Conservation (phyloP, 2,888 invertebrate genomes). For the Zaprionus obscuricornis region DNA sequence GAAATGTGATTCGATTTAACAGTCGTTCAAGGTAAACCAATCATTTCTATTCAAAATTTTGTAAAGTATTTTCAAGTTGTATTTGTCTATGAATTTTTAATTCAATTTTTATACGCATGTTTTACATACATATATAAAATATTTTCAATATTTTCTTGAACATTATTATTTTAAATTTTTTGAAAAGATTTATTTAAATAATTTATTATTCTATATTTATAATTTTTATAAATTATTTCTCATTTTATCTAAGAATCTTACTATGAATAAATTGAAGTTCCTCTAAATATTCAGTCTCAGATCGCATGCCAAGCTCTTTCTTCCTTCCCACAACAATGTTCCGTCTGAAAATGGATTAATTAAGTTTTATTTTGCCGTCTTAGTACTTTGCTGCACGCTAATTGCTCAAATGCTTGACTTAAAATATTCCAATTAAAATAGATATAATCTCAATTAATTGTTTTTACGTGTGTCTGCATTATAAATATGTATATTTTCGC, state of each 20-base stretch:
- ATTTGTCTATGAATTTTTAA: not conserved
- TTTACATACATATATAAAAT: constrained; percentile 9
- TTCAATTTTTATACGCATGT: not conserved
- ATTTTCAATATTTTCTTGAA: too few relatives aligned
- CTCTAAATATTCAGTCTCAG: not conserved
- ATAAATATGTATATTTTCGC: not conserved
- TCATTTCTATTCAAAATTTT: constrained; percentile 7
- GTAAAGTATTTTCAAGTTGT: not conserved
- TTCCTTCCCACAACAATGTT: too few relatives aligned
- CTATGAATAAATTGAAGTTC: too few relatives aligned
- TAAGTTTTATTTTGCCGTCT: not conserved
- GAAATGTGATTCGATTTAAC: constrained; percentile 31
- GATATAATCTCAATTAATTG: too few relatives aligned
- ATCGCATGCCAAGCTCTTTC: constrained; percentile 18
- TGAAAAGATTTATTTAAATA: too few relatives aligned
- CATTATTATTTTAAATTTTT: too few relatives aligned
- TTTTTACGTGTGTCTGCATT: not conserved
- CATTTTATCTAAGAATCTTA: too few relatives aligned
- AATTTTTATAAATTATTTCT: too few relatives aligned
- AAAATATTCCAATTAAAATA: constrained; percentile 12
- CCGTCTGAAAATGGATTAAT: not conserved
- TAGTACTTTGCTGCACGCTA: constrained; percentile 23
- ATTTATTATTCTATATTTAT: too few relatives aligned
- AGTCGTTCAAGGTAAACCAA: constrained; percentile 75
- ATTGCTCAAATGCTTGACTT: constrained; percentile 30